Percentiles rank a stretch among this genome's conserved stretches.
These are phyloP conservation scores for Tineola bisselliella DNA, from an alignment of 2,888 invertebrate species.

Conservation along the genomic window DNA sequence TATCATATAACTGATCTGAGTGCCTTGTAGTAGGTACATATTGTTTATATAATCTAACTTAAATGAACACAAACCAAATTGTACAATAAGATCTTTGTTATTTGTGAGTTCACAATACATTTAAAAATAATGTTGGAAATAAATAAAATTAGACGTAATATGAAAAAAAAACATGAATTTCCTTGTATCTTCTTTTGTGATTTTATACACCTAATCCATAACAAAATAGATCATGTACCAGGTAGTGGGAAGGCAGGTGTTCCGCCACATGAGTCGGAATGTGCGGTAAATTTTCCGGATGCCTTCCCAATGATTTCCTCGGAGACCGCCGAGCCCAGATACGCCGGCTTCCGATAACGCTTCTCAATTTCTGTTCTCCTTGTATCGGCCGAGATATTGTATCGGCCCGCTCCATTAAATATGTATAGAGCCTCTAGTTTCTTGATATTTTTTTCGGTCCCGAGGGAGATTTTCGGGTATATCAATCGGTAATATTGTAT, in stretches of 20 bases:
- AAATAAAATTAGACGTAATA: no score
- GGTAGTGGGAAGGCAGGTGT: slow-evolving; percentile 40
- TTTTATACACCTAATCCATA: slow-evolving; percentile 20
- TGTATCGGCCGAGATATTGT: slow-evolving; percentile 43
- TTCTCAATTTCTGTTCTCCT: slow-evolving; percentile 57
- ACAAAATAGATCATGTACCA: slow-evolving; percentile 54
- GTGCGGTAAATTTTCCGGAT: slow-evolving; percentile 73
- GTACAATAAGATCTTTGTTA: no score
- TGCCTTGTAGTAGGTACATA: no score
- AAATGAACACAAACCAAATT: no score
- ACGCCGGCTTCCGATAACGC: slow-evolving; percentile 65
- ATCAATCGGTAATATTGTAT: slow-evolving; percentile 51
- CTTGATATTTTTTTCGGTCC: slow-evolving; percentile 39
- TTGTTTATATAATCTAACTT: no score
- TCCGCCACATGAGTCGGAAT: slow-evolving; percentile 56
- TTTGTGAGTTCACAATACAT: no score
- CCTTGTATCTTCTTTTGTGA: no score
- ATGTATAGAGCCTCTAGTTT: slow-evolving; percentile 35
- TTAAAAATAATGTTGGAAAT: no score
- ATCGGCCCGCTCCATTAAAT: slow-evolving; percentile 36
- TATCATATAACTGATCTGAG: no score
- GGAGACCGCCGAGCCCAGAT: slow-evolving; percentile 71
- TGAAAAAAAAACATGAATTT: no score
- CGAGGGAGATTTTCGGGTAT: slow-evolving; percentile 41
- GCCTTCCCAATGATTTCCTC: slow-evolving; percentile 83